Evolutionary conservation across 2,888 invertebrate genomes (phyloP).

Genomic region (Loripinus fragilis): DNA sequence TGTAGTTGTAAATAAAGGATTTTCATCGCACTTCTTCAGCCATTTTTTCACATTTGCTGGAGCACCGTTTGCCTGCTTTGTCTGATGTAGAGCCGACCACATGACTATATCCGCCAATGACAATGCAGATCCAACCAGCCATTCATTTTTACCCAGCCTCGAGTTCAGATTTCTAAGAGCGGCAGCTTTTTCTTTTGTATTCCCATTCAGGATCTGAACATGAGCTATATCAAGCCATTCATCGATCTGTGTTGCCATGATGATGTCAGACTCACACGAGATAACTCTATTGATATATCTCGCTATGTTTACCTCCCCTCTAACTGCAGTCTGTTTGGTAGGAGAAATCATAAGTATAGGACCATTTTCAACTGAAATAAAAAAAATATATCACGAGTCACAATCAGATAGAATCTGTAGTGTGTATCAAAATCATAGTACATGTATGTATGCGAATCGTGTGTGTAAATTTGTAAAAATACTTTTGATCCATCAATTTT

Average conservation of each 20-base stretch:
- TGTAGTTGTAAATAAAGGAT: constrained; percentile 58
- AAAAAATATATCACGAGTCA: no score
- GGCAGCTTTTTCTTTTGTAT: constrained; percentile 84
- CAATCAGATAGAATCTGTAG: no score
- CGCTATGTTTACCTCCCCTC: constrained; percentile 90
- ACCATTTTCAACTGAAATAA: constrained; percentile 75
- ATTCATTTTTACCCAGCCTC: constrained; percentile 85
- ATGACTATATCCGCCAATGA: constrained; percentile 89
- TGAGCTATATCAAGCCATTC: constrained; percentile 88
- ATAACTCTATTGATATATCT: constrained; percentile 88
- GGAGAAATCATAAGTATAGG: constrained; percentile 86
- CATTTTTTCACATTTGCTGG: constrained; percentile 86
- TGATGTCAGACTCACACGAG: constrained; percentile 83
- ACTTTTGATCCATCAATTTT: no score
- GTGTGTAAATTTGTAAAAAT: no score
- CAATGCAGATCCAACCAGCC: constrained; percentile 80
- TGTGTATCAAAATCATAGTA: no score
- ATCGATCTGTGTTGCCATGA: constrained; percentile 85
- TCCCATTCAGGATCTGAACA: constrained; percentile 84
- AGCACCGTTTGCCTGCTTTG: constrained; percentile 85
- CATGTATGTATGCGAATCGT: no score
- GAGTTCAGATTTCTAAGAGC: constrained; percentile 85
- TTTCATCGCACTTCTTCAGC: constrained; percentile 79
- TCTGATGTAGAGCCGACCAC: constrained; percentile 88
- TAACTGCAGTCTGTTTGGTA: constrained; percentile 86